Conservation (phyloP, 2,113 vertebrate species). For the Rhynchomys soricoides region DNA sequence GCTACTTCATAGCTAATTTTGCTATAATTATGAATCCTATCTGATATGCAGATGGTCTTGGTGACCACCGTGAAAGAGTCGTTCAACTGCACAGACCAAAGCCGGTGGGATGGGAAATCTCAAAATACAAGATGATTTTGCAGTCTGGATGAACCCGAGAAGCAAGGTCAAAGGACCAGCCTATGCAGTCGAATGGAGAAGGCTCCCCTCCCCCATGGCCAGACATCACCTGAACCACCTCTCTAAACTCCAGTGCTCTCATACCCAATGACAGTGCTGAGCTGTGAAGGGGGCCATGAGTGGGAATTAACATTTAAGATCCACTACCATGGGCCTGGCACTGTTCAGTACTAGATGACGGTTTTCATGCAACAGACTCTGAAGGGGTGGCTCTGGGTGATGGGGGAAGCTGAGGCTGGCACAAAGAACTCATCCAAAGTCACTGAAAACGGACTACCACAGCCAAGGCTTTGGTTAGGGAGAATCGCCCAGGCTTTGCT, state of each 20-base stretch:
- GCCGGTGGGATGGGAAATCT: neutral
- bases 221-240: neutral
- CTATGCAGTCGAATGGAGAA: neutral
- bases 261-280: too few species aligned
- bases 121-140: neutral
- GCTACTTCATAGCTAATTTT: neutral
- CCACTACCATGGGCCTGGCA: too few species aligned
- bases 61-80: neutral
- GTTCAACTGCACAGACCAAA: neutral
- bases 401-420: neutral
- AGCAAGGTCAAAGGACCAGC: neutral
- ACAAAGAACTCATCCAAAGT: neutral
- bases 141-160: neutral
- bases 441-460: neutral
- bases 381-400: neutral
- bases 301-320: neutral
- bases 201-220: neutral
- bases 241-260: neutral
- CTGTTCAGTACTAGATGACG: neutral
- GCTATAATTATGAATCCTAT: neutral
- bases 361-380: neutral
- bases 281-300: neutral
- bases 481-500: neutral
- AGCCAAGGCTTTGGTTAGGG: neutral
- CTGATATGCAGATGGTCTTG: neutral